A percentile compares a stretch with the other conserved stretches of the same genome.
These are phyloP conservation scores for Zaprionus vittiger DNA, from an alignment of 1,140 invertebrate genomes.

Conservation along the genomic window DNA sequence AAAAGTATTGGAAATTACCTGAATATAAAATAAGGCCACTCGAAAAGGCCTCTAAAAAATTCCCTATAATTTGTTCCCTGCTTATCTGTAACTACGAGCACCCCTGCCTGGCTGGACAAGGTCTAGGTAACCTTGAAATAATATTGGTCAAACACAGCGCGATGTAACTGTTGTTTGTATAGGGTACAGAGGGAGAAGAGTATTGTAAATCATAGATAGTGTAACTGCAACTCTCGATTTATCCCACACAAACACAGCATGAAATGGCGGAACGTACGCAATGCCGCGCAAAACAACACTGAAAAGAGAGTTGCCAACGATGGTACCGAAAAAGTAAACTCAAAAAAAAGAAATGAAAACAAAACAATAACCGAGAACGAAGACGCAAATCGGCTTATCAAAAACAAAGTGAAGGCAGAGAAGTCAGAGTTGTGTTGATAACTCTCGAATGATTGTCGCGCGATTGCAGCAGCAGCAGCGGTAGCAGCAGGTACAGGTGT, in stretches of 20 bases:
- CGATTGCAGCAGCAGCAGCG: conserved; percentile 11
- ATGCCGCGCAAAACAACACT: conserved; percentile 51
- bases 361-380: conserved; percentile 44
- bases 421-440: conserved; percentile 49
- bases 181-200: not conserved
- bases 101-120: conserved; percentile 9
- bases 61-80: not conserved
- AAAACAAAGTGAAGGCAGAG: conserved; percentile 41
- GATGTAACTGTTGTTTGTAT: not conserved
- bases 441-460: conserved; percentile 8
- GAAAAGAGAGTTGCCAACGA: conserved; percentile 32
- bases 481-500: conserved; percentile 6
- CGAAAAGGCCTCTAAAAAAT: not conserved
- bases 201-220: conserved; percentile 40
- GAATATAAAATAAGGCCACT: not conserved
- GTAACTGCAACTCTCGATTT: conserved; percentile 22
- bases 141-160: conserved; percentile 24
- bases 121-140: conserved; percentile 44
- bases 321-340: conserved; percentile 1
- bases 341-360: conserved; percentile 33
- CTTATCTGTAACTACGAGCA: conserved; percentile 4
- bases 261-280: conserved; percentile 35
- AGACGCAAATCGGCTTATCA: conserved; percentile 82
- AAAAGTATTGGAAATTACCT: not conserved
- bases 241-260: conserved; percentile 7